Evolutionary conservation across 2,113 vertebrate species (phyloP).

Genomic region (Litocranius walleri): DNA sequence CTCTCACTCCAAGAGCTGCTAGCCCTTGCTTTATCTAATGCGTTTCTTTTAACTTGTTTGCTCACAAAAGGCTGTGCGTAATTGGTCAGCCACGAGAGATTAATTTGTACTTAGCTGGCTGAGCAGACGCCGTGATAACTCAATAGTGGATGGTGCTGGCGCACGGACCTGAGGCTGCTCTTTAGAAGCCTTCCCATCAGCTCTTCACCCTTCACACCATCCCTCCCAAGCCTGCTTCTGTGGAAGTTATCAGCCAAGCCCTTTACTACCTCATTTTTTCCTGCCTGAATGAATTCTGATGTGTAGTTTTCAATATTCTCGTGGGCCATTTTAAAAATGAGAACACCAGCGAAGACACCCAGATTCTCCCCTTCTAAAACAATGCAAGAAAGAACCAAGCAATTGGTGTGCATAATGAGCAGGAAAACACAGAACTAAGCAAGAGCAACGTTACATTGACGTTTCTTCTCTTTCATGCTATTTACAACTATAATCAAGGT

Average conservation of each 20-base stretch:
- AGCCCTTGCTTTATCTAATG: conserved; percentile 35
- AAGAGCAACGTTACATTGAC: neutral
- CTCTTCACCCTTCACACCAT: neutral
- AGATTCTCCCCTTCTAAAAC: neutral
- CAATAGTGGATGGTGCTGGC: neutral
- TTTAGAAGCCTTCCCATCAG: neutral
- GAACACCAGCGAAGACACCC: neutral
- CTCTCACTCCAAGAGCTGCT: neutral
- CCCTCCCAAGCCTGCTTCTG: neutral
- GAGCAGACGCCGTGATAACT: neutral
- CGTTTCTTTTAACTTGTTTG: conserved; percentile 54
- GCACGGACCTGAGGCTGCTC: neutral
- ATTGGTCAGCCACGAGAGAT: conserved; percentile 66
- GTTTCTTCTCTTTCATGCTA: neutral
- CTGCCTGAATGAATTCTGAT: neutral
- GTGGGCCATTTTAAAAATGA: neutral
- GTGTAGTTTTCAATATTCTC: neutral
- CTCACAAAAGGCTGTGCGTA: conserved; percentile 17
- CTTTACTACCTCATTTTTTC: neutral
- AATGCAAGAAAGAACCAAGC: neutral
- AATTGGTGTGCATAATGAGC: fast-evolving
- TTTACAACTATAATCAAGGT: neutral
- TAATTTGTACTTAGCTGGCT: conserved; percentile 54
- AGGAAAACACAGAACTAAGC: neutral
- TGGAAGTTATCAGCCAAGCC: neutral